A percentile compares a stretch with the other conserved stretches of the same genome.
These are phyloP conservation scores for Plebejus argus DNA, from an alignment of 2,888 invertebrate genomes.

Conservation along the genomic window DNA sequence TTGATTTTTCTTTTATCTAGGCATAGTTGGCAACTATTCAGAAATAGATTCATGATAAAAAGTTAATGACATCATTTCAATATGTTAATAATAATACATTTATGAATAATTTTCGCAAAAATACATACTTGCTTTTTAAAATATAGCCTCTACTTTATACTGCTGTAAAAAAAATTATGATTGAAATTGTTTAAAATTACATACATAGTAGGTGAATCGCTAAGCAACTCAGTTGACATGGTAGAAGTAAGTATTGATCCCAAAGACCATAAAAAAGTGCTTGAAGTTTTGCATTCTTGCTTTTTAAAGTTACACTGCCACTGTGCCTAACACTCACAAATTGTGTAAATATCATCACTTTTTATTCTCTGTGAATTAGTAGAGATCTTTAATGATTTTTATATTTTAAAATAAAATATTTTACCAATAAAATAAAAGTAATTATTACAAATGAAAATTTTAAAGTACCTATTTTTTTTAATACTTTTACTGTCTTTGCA, in stretches of 20 bases:
- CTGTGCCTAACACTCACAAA: no score
- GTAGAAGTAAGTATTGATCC: background rate
- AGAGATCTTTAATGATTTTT: no score
- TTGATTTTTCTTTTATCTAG: background rate
- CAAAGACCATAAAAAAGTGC: constrained; percentile 2
- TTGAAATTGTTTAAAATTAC: background rate
- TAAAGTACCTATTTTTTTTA: no score
- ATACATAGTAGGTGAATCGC: background rate
- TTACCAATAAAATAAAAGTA: no score
- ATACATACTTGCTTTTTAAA: background rate
- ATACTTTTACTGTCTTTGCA: no score
- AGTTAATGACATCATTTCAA: background rate
- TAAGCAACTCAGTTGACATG: background rate
- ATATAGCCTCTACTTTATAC: background rate
- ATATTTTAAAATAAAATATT: no score
- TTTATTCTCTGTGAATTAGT: no score
- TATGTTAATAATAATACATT: background rate
- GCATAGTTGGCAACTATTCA: background rate
- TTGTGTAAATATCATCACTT: no score
- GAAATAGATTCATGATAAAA: background rate
- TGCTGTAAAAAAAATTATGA: background rate
- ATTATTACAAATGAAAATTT: no score
- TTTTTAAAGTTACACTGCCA: no score
- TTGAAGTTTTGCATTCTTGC: background rate
- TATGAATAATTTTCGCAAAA: background rate